phyloP scores from a whole-genome alignment of 2,113 vertebrate species.

The Pholis gunnellus region DNA sequence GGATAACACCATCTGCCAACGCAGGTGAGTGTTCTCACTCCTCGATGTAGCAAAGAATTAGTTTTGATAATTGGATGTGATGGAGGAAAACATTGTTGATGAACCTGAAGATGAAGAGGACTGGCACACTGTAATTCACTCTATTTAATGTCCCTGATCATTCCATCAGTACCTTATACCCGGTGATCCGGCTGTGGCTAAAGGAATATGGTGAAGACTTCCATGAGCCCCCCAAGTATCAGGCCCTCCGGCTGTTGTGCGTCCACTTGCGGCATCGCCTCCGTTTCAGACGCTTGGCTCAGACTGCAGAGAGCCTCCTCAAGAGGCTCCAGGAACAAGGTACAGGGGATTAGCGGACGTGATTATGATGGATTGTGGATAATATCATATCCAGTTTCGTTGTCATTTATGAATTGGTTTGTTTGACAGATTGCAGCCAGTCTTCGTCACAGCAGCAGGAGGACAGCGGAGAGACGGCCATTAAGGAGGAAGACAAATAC shows the following conservation, averaged over 20 bases:
- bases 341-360: background rate
- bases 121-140: background rate
- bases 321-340: conserved; percentile 77
- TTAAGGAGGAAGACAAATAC: conserved; percentile 40
- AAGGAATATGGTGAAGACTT: conserved; percentile 86
- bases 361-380: background rate
- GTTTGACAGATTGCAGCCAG: conserved; percentile 62
- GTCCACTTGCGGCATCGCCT: conserved; percentile 80
- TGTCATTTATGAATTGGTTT: conserved; percentile 16
- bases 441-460: conserved; percentile 38
- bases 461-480: conserved; percentile 27
- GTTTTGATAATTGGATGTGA: background rate
- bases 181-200: conserved; percentile 84
- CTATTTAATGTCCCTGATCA: background rate
- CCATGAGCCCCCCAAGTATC: conserved; percentile 82
- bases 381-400: background rate
- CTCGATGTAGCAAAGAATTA: background rate
- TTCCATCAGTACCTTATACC: conserved; percentile 72
- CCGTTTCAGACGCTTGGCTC: conserved; percentile 76
- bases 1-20: conserved; percentile 64
- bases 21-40: conserved; percentile 72
- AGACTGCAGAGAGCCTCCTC: conserved; percentile 79
- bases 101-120: background rate
- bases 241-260: conserved; percentile 75
- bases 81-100: background rate